Conservation (phyloP, 2,888 invertebrate genomes). For the Pachycephus smyrnensis region DNA sequence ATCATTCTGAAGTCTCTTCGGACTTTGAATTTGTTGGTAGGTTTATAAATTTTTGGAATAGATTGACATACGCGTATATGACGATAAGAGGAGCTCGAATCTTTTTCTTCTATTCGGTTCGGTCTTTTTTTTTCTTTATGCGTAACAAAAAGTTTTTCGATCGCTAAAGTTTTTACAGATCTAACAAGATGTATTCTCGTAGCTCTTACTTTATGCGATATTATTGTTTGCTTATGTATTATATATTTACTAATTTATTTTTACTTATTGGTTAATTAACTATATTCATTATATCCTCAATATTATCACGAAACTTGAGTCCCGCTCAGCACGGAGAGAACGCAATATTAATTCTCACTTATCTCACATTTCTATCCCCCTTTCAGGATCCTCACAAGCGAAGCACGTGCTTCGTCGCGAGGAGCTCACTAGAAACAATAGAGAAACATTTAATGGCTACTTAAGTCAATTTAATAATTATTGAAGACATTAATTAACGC, state of each 20-base stretch:
- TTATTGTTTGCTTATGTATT: constrained; percentile 11
- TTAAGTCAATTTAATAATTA: constrained; percentile 36
- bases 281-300: constrained; percentile 25
- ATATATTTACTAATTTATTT: constrained; percentile 6
- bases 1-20: neutral
- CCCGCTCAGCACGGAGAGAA: constrained; percentile 34
- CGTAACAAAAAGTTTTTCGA: neutral
- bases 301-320: constrained; percentile 40
- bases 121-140: constrained; percentile 19
- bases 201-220: constrained; percentile 19
- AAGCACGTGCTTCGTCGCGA: neutral
- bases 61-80: neutral
- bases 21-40: neutral
- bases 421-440: constrained; percentile 16
- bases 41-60: neutral
- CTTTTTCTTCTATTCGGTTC: constrained; percentile 11
- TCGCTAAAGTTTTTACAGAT: constrained; percentile 3
- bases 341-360: constrained; percentile 14
- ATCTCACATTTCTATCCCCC: constrained; percentile 6
- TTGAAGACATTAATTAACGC: constrained; percentile 50
- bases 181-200: constrained; percentile 4
- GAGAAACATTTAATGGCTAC: constrained; percentile 25
- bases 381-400: neutral
- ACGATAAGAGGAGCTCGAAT: constrained; percentile 25
- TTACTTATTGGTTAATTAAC: constrained; percentile 16